Evolutionary conservation across 2,888 invertebrate species (phyloP), one percentile per base, ranked within the genome.

Genomic region (Chrysina gloriosa): DNA sequence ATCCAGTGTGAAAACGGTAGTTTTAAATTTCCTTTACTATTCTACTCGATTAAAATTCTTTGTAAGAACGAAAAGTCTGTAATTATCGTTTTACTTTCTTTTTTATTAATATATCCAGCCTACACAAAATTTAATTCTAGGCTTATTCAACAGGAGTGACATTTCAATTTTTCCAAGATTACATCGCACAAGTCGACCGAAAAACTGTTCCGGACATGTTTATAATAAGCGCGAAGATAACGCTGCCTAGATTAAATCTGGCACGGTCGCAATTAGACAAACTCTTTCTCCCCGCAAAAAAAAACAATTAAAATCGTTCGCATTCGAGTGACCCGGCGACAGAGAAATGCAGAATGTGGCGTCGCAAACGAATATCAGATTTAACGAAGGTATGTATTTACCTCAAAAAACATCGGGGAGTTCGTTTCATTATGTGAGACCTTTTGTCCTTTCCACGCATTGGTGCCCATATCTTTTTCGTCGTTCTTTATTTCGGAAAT

Each of bases 171-270:
- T 39, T 39, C 39, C 39, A 3, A 39, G 39, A 39, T 39, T 39
- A n/a, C 16, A 3, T 39, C 9, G 11, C 39, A 39, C 39, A 7
- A 9, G 14, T 39, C 39, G 39, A 14, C 7, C 39, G 39, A 16
- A 39, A 7, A 39, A 39, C 39, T 39, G 39, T n/a, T 39, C 9
- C 9, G n/a, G 39, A 39, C 39, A 39, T 39, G 11, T 39, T 39
- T 39, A 39, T 39, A 39, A 39, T 39, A n/a, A 39, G n/a, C 11
- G 39, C 39, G 36, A 39, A 39, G 39, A 39, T n/a, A 39, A 39
- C 39, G 9, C 16, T 16, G 11, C 11, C 39, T n/a, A n/a, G 39
- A 7, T 39, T 7, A 39, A 39, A 39, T 3, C 39, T 39, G 39
- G 3, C 39, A 16, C 16, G 14, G 7, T 16, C 3, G 39, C 39